Conservation (phyloP, 2,797 vertebrate genomes). For the Xiphorhynchus erythropygius region DNA sequence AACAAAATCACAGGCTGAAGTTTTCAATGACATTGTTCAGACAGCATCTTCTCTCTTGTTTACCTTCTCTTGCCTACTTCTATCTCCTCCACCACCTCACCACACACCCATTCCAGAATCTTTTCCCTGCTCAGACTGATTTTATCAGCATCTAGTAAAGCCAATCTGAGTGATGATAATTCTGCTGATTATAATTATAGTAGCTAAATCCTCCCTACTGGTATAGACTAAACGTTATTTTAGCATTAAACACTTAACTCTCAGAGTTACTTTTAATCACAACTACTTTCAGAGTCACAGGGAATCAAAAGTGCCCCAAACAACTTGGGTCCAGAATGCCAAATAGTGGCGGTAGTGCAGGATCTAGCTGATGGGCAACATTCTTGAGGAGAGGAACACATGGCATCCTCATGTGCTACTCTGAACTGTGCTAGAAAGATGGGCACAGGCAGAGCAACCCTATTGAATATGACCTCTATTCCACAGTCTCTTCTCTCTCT, state of each 20-base stretch:
- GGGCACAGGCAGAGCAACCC: background rate
- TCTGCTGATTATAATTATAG: background rate
- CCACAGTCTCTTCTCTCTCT: background rate
- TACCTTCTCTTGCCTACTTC: background rate
- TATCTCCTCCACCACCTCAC: background rate
- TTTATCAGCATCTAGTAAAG: background rate
- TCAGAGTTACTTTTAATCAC: background rate
- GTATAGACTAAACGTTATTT: background rate
- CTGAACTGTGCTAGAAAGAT: background rate
- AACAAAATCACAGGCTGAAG: background rate
- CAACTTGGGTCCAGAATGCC: background rate
- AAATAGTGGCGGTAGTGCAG: background rate
- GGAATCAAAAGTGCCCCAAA: background rate
- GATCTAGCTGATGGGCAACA: background rate
- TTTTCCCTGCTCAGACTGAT: background rate
- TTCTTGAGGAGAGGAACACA: background rate
- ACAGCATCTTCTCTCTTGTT: background rate
- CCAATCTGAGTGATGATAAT: background rate
- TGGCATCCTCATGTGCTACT: fast-evolving
- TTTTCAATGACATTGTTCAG: background rate
- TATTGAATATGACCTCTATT: background rate
- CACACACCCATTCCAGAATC: background rate
- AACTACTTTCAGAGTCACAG: background rate
- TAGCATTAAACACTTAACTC: background rate
- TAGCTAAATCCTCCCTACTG: background rate